phyloP scores from a whole-genome alignment of 2,797 vertebrate genomes.

The Chiroxiphia lanceolata region DNA sequence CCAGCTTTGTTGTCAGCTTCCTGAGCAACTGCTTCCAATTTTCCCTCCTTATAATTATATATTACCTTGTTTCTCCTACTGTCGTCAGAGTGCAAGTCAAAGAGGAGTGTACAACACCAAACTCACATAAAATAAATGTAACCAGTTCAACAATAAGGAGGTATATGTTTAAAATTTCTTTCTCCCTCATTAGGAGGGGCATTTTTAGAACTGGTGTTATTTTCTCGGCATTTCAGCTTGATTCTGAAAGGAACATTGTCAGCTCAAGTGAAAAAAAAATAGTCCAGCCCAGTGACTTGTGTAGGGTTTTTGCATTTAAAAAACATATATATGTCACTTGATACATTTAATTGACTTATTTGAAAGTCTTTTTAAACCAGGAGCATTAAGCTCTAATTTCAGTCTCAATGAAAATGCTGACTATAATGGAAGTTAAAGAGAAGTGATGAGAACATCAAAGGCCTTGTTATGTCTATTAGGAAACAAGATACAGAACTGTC shows the following conservation, averaged over 20 bases:
- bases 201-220: background rate
- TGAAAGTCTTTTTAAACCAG: slow-evolving; percentile 32
- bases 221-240: background rate
- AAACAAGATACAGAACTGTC: slow-evolving; percentile 59
- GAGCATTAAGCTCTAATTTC: slow-evolving; percentile 49
- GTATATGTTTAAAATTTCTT: slow-evolving; percentile 36
- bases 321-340: background rate
- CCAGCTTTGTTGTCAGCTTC: slow-evolving; percentile 47
- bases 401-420: slow-evolving; percentile 65
- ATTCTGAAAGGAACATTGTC: background rate
- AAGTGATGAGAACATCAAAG: slow-evolving; percentile 64
- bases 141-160: slow-evolving; percentile 23
- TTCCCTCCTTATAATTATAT: slow-evolving; percentile 58
- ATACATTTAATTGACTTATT: slow-evolving; percentile 33
- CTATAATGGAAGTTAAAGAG: slow-evolving; percentile 57
- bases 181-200: slow-evolving; percentile 31
- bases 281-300: background rate
- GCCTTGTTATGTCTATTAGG: slow-evolving; percentile 65
- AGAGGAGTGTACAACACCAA: background rate
- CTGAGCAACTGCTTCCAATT: slow-evolving; percentile 57
- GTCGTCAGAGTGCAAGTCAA: background rate
- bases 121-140: slow-evolving; percentile 60
- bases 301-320: slow-evolving; percentile 3
- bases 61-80: slow-evolving; percentile 29
- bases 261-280: background rate